Conservation (phyloP, 53 echinoderm and acorn worm genomes). For the Echinometra lucunter region DNA sequence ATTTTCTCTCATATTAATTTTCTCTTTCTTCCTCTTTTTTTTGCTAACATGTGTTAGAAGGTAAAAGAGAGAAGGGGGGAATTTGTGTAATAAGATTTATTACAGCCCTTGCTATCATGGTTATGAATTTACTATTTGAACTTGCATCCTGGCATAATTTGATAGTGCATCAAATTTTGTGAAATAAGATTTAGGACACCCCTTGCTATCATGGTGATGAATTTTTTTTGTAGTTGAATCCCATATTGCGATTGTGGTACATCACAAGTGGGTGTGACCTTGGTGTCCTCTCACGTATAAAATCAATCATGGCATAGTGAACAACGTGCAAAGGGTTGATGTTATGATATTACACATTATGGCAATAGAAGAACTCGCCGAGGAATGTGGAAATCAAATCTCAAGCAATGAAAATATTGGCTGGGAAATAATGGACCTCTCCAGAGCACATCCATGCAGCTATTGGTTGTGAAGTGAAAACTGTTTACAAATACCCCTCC, state of each 20-base stretch:
- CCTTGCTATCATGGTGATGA: background rate
- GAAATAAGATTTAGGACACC: background rate
- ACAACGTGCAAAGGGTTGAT: background rate
- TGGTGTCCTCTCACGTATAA: background rate
- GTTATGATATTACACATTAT: constrained; percentile 7
- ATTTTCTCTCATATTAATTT: too few relatives aligned
- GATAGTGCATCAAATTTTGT: background rate
- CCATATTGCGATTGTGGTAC: background rate
- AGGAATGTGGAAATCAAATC: constrained; percentile 14
- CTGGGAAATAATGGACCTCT: background rate
- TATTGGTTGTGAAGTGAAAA: background rate
- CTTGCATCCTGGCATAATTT: too few relatives aligned
- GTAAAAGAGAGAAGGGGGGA: too few relatives aligned
- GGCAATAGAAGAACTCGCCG: background rate
- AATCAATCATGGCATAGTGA: background rate
- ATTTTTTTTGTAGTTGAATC: background rate
- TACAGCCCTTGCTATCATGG: too few relatives aligned
- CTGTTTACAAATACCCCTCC: background rate
- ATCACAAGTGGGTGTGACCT: constrained; percentile 12
- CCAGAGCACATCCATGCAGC: background rate
- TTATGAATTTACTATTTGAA: too few relatives aligned
- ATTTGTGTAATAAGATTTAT: too few relatives aligned
- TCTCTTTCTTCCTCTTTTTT: too few relatives aligned
- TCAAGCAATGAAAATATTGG: background rate
- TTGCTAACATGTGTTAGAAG: too few relatives aligned